Evolutionary conservation across 92 coral and sea anemone species (phyloP).

Genomic region (Diadumene lineata): DNA sequence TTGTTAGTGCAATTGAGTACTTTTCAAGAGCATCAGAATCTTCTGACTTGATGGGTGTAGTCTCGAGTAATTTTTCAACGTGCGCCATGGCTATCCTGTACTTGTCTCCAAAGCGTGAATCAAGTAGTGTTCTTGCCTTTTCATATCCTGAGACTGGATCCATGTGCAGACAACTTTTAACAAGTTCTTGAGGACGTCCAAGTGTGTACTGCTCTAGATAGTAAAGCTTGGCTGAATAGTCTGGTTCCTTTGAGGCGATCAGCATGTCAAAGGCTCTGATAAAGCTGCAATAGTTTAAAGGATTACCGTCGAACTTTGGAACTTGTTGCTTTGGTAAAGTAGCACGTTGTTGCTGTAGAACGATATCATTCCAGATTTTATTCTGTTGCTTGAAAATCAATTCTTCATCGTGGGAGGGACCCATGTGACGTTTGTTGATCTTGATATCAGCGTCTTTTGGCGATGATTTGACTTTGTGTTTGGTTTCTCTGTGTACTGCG

Average conservation of each 20-base stretch:
- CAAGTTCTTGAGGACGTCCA: constrained; percentile 9
- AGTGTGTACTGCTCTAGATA: constrained; percentile 1
- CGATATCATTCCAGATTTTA: constrained; percentile 5
- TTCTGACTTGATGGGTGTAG: constrained; percentile 27
- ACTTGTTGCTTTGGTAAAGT: constrained; percentile 7
- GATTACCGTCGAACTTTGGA: constrained; percentile 4
- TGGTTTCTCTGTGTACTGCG: too few relatives aligned
- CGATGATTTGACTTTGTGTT: too few relatives aligned
- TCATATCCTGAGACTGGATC: constrained; percentile 1
- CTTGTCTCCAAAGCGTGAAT: constrained; percentile 26
- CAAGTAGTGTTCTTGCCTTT: constrained; percentile 17
- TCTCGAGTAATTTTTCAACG: constrained; percentile 10
- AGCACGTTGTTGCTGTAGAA: constrained; percentile 8
- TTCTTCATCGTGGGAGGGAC: neutral
- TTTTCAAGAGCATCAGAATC: constrained; percentile 33
- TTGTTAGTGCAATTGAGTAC: constrained; percentile 26
- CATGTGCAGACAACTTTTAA: constrained; percentile 2
- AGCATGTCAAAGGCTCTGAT: constrained; percentile 5
- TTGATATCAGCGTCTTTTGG: too few relatives aligned
- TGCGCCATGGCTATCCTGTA: constrained; percentile 37
- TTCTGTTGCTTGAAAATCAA: neutral
- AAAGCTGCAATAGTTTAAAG: neutral
- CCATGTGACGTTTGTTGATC: neutral
- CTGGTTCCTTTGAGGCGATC: constrained; percentile 13
- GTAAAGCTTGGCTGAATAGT: neutral